These are phyloP conservation scores for Hirudo medicinalis DNA, from an alignment of 1,140 invertebrate genomes.

Conservation along the genomic window DNA sequence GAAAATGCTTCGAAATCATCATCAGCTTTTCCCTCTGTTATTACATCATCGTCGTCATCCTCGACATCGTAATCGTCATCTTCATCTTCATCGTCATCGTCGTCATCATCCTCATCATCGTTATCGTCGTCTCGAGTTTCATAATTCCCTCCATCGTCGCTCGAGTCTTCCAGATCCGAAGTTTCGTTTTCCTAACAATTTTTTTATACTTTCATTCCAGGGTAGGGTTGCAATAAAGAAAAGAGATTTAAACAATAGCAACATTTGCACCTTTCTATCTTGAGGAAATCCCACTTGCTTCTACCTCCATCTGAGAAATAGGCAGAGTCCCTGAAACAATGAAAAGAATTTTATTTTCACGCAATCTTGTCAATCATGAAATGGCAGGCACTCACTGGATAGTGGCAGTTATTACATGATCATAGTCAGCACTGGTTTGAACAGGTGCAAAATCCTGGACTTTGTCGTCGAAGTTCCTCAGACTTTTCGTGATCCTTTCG, in stretches of 20 bases:
- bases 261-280: too few species aligned
- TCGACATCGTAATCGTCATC: slow-evolving; percentile 7
- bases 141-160: slow-evolving; percentile 1
- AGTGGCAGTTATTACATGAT: background rate
- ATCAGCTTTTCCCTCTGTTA: background rate
- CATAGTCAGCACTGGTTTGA: background rate
- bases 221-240: too few species aligned
- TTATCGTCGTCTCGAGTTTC: background rate
- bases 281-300: background rate
- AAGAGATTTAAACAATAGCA: too few species aligned
- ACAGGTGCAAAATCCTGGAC: slow-evolving; percentile 6
- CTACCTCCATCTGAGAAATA: background rate
- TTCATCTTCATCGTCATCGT: background rate
- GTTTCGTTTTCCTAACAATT: background rate
- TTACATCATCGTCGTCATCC: background rate
- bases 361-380: background rate
- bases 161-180: background rate
- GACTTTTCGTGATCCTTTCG: slow-evolving; percentile 5
- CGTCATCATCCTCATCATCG: slow-evolving; percentile 6
- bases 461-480: slow-evolving; percentile 10
- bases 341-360: background rate
- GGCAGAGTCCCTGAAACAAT: background rate
- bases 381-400: too few species aligned
- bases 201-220: background rate
- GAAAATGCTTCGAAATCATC: background rate